These are phyloP conservation scores for Crypturellus tataupa DNA, from an alignment of 2,797 vertebrate genomes.

Conservation along the genomic window DNA sequence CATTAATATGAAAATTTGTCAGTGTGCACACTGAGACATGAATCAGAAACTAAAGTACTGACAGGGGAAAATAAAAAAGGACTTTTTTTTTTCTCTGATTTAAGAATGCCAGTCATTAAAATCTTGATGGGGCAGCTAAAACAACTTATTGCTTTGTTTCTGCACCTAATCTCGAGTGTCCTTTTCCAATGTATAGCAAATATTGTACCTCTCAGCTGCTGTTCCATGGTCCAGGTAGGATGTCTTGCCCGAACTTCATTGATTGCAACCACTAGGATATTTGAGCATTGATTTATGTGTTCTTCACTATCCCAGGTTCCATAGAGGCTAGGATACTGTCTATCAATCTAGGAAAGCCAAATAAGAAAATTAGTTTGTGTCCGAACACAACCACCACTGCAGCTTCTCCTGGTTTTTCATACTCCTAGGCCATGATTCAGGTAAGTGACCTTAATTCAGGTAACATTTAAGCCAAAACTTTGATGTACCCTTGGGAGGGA, in stretches of 20 bases:
- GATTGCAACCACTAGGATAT: slow-evolving; percentile 59
- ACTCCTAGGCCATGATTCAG: not conserved
- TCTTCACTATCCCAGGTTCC: slow-evolving; percentile 68
- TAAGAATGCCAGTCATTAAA: not conserved
- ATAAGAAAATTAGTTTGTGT: not conserved
- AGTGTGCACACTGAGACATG: not conserved
- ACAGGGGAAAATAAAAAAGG: not conserved
- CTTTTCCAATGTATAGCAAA: not conserved
- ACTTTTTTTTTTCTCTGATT: not conserved
- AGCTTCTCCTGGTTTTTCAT: not conserved
- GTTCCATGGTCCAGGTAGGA: slow-evolving; percentile 72
- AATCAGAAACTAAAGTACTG: not conserved
- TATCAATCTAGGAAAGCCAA: slow-evolving; percentile 27
- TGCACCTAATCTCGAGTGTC: too few species aligned
- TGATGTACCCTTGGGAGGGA: not conserved
- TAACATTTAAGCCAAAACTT: not conserved
- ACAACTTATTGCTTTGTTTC: not conserved
- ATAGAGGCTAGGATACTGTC: not conserved
- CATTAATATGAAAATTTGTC: not conserved
- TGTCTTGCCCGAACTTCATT: slow-evolving; percentile 73
- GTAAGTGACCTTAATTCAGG: not conserved
- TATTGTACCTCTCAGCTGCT: slow-evolving; percentile 71
- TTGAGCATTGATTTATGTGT: slow-evolving; percentile 71
- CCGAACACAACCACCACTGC: not conserved
- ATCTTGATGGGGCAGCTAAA: not conserved